Conservation (phyloP, 1,140 invertebrate species). For the Triops longicaudatus region DNA sequence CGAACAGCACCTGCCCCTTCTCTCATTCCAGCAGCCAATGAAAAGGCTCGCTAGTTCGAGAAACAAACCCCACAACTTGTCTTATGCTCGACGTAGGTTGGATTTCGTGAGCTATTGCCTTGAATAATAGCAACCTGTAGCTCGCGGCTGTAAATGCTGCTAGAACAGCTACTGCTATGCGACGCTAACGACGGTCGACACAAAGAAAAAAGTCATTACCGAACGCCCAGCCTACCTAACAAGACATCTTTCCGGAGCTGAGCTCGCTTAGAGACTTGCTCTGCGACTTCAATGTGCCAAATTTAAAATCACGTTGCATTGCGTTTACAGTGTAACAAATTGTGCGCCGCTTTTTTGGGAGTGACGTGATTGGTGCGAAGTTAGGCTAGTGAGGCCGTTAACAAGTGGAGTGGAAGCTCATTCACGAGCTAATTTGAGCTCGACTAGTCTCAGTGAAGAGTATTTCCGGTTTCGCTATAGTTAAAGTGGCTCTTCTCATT, state of each 20-base stretch:
- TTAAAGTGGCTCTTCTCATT: slow-evolving; percentile 10
- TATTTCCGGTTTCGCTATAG: not conserved
- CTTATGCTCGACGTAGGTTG: not conserved
- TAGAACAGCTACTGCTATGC: not conserved
- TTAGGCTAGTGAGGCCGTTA: no score
- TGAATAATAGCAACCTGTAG: slow-evolving; percentile 8
- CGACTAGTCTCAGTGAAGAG: not conserved
- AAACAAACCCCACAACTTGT: not conserved
- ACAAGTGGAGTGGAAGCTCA: not conserved
- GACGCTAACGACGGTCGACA: not conserved
- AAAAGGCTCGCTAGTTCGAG: not conserved
- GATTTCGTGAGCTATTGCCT: not conserved
- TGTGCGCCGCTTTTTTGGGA: not conserved
- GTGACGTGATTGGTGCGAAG: not conserved
- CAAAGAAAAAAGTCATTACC: not conserved
- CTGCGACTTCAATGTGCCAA: not conserved
- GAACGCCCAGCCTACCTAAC: not conserved
- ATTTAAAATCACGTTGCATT: not conserved
- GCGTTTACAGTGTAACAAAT: not conserved
- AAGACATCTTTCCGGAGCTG: not conserved
- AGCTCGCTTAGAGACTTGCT: not conserved
- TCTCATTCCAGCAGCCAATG: not conserved
- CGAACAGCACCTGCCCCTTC: slow-evolving; percentile 1
- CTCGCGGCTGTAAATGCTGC: not conserved
- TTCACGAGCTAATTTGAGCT: not conserved